Conservation (phyloP, 2,797 vertebrate species). For the Phataginus tetradactyla region DNA sequence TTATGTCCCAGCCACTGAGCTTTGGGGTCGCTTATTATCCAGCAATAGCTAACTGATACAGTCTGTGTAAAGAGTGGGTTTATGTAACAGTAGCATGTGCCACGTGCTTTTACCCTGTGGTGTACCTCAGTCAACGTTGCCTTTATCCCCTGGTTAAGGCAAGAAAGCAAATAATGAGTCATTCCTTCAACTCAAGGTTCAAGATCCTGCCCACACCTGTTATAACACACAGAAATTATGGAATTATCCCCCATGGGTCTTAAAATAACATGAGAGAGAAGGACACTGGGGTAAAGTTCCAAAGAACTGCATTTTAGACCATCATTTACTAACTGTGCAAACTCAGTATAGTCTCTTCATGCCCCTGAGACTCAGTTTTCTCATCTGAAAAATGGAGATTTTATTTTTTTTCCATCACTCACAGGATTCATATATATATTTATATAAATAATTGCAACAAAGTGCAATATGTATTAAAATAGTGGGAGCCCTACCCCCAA, state of each 20-base stretch:
- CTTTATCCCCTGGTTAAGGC: background rate
- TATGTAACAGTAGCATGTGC: background rate
- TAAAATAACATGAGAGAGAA: background rate
- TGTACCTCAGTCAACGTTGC: background rate
- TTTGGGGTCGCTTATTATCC: background rate
- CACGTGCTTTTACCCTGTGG: background rate
- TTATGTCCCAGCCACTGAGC: background rate
- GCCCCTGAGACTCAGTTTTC: background rate
- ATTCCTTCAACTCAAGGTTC: background rate
- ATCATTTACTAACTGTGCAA: background rate
- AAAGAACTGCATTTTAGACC: background rate
- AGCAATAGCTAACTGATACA: background rate
- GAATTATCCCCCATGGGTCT: background rate
- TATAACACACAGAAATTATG: background rate
- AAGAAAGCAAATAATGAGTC: background rate
- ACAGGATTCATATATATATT: background rate
- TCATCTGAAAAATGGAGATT: background rate
- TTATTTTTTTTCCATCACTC: background rate
- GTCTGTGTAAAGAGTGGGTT: background rate
- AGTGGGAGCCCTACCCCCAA: background rate
- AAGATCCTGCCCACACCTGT: background rate
- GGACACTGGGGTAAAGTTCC: background rate
- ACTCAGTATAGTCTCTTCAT: background rate
- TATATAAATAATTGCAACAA: background rate
- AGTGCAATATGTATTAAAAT: background rate